phyloP scores from a whole-genome alignment of 2,113 vertebrate species.

The Maccullochella peelii region DNA sequence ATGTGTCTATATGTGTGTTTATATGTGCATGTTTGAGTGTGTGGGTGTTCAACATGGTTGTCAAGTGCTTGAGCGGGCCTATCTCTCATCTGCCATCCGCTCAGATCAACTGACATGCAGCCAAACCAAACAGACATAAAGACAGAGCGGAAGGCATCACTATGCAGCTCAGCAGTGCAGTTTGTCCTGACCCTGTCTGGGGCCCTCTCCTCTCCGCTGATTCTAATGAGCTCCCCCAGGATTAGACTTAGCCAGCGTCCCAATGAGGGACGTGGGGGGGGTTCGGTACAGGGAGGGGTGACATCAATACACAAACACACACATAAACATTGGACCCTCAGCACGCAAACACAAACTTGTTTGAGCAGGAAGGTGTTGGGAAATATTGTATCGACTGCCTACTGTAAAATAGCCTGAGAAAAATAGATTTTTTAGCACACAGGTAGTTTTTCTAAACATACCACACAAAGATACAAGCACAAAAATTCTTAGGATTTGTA shows the following conservation, averaged over 20 bases:
- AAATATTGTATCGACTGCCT: not conserved
- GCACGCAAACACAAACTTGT: slow-evolving; percentile 29
- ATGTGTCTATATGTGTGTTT: slow-evolving; percentile 19
- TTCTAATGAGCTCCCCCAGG: slow-evolving; percentile 84
- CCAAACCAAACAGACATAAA: slow-evolving; percentile 68
- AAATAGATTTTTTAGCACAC: not conserved
- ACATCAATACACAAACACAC: slow-evolving; percentile 49
- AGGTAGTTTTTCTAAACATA: not conserved
- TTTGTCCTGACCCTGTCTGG: slow-evolving; percentile 81
- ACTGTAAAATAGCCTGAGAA: not conserved
- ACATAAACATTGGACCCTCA: slow-evolving; percentile 41
- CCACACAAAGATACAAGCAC: not conserved
- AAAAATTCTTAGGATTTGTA: not conserved
- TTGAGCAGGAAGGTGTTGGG: not conserved
- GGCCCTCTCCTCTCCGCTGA: slow-evolving; percentile 71
- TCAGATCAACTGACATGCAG: slow-evolving; percentile 59
- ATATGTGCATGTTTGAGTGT: slow-evolving; percentile 10
- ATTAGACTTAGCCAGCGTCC: slow-evolving; percentile 66
- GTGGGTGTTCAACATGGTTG: slow-evolving; percentile 62
- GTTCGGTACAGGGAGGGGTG: not conserved
- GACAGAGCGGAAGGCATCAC: slow-evolving; percentile 78
- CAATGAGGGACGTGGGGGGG: slow-evolving; percentile 48
- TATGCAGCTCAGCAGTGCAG: slow-evolving; percentile 77
- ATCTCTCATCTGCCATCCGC: slow-evolving; percentile 74
- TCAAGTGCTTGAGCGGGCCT: slow-evolving; percentile 66